phyloP scores from a whole-genome alignment of 2,113 vertebrate species.

The Orthochromis malagaraziensis region DNA sequence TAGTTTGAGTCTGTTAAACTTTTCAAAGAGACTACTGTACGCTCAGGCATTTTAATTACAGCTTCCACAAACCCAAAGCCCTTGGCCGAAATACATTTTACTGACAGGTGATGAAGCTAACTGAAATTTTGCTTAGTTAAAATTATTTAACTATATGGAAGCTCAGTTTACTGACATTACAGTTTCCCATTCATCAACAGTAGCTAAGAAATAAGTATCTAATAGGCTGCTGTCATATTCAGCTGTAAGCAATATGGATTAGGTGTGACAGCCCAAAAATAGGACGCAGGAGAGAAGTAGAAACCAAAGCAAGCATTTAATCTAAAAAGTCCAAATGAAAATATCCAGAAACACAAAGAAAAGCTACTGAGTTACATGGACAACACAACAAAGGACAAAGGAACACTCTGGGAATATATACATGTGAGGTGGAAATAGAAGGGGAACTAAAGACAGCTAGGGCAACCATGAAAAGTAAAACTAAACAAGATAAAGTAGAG shows the following conservation, averaged over 20 bases:
- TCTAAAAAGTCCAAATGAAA: neutral
- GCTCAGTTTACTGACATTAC: neutral
- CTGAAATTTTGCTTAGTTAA: neutral
- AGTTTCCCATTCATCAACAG: neutral
- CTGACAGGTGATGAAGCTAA: neutral
- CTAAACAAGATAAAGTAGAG: neutral
- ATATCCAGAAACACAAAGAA: neutral
- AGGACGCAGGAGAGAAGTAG: neutral
- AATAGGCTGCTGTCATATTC: neutral
- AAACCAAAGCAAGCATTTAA: neutral
- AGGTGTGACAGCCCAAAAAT: neutral
- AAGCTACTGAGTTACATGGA: neutral
- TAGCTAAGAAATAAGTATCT: neutral
- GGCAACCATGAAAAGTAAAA: neutral
- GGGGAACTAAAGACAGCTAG: neutral
- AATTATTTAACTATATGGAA: neutral
- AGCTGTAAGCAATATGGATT: neutral
- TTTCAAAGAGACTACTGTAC: neutral
- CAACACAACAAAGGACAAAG: neutral
- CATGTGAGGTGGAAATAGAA: neutral
- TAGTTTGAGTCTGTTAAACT: neutral
- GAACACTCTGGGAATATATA: neutral
- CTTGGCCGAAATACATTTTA: neutral
- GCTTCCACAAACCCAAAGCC: neutral
- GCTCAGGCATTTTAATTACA: neutral